These are phyloP conservation scores for Malurus leucopterus DNA, from an alignment of 2,797 vertebrate genomes.

Conservation along the genomic window DNA sequence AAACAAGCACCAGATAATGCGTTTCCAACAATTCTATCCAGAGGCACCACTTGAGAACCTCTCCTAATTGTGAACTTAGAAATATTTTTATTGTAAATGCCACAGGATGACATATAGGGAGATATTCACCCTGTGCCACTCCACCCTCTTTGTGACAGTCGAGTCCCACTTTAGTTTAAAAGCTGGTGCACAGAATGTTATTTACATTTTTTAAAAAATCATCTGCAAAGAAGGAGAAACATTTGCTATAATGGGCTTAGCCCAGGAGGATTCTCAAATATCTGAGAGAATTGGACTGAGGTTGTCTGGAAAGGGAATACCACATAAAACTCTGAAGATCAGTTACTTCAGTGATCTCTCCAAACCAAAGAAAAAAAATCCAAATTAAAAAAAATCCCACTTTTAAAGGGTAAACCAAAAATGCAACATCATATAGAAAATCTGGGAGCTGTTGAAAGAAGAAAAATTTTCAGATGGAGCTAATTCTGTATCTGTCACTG, in stretches of 20 bases:
- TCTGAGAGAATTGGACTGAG: not conserved
- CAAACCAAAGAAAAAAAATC: not conserved
- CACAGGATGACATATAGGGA: slow-evolving; percentile 31
- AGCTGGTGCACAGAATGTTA: slow-evolving; percentile 27
- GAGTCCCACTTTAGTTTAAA: slow-evolving; percentile 17
- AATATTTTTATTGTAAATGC: slow-evolving; percentile 48
- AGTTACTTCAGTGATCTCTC: not conserved
- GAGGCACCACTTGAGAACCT: slow-evolving; percentile 19
- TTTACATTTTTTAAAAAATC: not conserved
- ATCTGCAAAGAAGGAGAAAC: not conserved
- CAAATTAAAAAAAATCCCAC: no score
- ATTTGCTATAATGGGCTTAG: slow-evolving; percentile 17
- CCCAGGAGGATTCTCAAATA: slow-evolving; percentile 11
- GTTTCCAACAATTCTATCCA: slow-evolving; percentile 7
- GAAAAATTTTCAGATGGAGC: slow-evolving; percentile 3
- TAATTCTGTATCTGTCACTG: slow-evolving; percentile 24
- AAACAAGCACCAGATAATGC: not conserved
- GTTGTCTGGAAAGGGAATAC: slow-evolving; percentile 9
- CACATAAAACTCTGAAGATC: not conserved
- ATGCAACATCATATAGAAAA: not conserved
- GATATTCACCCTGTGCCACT: not conserved
- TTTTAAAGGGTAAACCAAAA: not conserved
- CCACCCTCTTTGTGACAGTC: not conserved
- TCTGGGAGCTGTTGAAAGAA: not conserved
- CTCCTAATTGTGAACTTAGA: slow-evolving; percentile 23